Evolutionary conservation across 1,140 invertebrate genomes (phyloP), one percentile per base, ranked within the genome.

Genomic region (Apis cerana): DNA sequence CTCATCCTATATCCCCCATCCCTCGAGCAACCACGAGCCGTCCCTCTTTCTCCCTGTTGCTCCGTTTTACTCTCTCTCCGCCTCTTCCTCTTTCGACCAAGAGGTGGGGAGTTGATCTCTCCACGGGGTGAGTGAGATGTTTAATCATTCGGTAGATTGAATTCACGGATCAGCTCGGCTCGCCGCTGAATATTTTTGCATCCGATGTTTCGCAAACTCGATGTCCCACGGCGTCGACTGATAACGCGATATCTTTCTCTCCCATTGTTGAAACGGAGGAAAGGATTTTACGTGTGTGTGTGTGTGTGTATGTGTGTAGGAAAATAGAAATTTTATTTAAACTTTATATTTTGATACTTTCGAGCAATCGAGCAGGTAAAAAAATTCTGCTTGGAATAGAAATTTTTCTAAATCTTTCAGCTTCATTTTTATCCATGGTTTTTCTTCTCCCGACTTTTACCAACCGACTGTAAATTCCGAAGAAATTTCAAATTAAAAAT

Each of bases 111-210:
- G 54, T 80, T 79, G 82, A 88, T 87, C 85, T 82, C 80, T 87
- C 76, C 74, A 72, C 67, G 70, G 65, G 87, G 87, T 90, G 89
- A 88, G 87, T 90, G 89, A 90, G 89, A 90, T 91, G 90, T 91
- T 90, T 91, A 91, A 91, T 91, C 90, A 91, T 91, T 91, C 89
- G 90, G 81, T 90, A 90, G 90, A 91, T 91, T 91, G 89, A 91
- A 91, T 91, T 85, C 88, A 83, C 85, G 89, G 80, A 74, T 84
- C 84, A 21, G 68, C 68, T 21, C 59, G 54, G 65, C 86, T 86
- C 89, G 85, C 81, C 89, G 90, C 85, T 90, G 89, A 91, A 91
- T 91, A 91, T 90, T 90, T 91, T 91, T 89, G 87, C 89, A 83
- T 85, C 84, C 80, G 70, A 84, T 83, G 88, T 83, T 88, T 78